Percentiles rank a stretch among this genome's conserved stretches.
Evolutionary conservation across 1,140 invertebrate species (phyloP).

Genomic region (Lepeophtheirus salmonis): DNA sequence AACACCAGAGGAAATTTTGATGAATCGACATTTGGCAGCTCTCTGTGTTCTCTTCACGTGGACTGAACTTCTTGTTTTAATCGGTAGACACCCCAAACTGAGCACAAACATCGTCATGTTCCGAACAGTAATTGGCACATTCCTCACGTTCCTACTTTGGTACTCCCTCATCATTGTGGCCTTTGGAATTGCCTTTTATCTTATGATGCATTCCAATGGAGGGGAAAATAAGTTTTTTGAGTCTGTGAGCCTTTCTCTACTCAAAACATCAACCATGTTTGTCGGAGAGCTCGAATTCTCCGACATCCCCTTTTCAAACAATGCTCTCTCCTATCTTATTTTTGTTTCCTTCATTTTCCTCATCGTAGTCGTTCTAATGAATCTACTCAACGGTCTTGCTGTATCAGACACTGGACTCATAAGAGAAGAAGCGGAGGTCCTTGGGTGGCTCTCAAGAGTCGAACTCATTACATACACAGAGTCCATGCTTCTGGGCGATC

Average conservation of each 20-base stretch:
- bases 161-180: constrained; percentile 24
- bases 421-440: constrained; percentile 27
- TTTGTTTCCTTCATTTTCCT: constrained; percentile 25
- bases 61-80: constrained; percentile 48
- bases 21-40: constrained; percentile 11
- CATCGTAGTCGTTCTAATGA: constrained; percentile 25
- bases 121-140: constrained; percentile 23
- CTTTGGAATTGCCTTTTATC: constrained; percentile 25
- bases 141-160: constrained; percentile 23
- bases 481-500: constrained; percentile 35
- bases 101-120: constrained; percentile 34
- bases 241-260: constrained; percentile 20
- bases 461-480: constrained; percentile 48
- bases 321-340: constrained; percentile 20
- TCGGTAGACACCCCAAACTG: constrained; percentile 47
- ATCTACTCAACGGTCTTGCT: constrained; percentile 25
- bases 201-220: constrained; percentile 22
- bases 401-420: constrained; percentile 24
- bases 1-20: neutral
- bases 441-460: constrained; percentile 44
- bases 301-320: constrained; percentile 21
- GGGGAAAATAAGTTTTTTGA: constrained; percentile 18
- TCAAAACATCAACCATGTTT: constrained; percentile 24
- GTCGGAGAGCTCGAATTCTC: constrained; percentile 24
- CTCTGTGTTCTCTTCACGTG: constrained; percentile 43